Conservation (phyloP, 1,140 invertebrate genomes). For the Nebria ingens region DNA sequence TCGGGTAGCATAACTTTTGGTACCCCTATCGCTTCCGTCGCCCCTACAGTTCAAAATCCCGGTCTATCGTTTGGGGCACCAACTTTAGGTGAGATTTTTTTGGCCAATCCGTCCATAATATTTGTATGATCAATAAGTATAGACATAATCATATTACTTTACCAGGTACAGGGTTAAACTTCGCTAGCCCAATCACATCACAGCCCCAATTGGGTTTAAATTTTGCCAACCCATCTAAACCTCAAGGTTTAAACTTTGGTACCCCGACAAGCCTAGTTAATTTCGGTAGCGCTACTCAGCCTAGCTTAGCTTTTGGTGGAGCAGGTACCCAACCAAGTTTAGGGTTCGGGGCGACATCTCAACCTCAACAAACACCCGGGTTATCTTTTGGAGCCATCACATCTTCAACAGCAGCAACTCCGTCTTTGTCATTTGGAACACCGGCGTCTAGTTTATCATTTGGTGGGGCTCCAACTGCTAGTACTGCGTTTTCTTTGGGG, state of each 20-base stretch:
- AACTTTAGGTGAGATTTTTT: conserved; percentile 15
- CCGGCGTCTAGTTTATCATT: conserved; percentile 12
- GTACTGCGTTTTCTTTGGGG: conserved; percentile 19
- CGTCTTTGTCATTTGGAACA: conserved; percentile 14
- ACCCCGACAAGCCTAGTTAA: conserved; percentile 15
- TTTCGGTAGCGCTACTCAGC: background rate
- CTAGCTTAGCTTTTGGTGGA: no score
- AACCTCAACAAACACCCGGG: background rate
- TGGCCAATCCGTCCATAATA: conserved; percentile 1
- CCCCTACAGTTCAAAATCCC: conserved; percentile 26
- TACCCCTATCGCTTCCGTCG: conserved; percentile 24
- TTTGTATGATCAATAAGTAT: no score
- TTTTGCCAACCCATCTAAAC: conserved; percentile 15
- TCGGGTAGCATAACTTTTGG: conserved; percentile 25
- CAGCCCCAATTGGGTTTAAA: conserved; percentile 12
- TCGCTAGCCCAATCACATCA: conserved; percentile 18
- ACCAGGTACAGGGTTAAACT: conserved; percentile 18
- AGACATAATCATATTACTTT: no score
- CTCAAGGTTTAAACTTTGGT: conserved; percentile 24
- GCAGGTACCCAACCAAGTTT: background rate
- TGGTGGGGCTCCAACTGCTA: conserved; percentile 7
- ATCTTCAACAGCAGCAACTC: background rate
- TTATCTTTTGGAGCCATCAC: conserved; percentile 3
- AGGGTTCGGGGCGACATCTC: no score
- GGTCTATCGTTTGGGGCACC: conserved; percentile 20